A percentile compares a stretch with the other conserved stretches of the same genome.
Conservation (phyloP, 2,797 vertebrate species). For the Malurus leucopterus region DNA sequence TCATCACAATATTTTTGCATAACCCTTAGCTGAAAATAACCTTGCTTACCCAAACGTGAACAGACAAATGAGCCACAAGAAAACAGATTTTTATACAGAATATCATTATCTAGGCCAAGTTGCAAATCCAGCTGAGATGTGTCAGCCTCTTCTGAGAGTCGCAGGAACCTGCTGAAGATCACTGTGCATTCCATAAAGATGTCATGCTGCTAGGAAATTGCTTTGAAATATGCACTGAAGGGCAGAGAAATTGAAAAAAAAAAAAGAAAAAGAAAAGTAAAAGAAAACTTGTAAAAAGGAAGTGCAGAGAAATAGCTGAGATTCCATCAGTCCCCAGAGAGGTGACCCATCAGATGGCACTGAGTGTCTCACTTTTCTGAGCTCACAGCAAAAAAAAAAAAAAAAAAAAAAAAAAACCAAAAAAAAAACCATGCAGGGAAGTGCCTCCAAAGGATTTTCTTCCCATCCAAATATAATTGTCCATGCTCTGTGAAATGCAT, state of each 20-base stretch:
- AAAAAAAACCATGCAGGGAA: neutral
- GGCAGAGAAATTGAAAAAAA: neutral
- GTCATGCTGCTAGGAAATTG: constrained; percentile 2
- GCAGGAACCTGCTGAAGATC: constrained; percentile 7
- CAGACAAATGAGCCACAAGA: neutral
- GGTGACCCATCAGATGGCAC: neutral
- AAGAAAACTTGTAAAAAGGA: neutral
- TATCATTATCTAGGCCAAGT: neutral
- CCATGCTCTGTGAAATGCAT: neutral
- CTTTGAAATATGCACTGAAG: neutral
- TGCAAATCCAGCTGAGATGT: neutral
- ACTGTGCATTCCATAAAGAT: neutral
- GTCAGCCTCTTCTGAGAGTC: neutral
- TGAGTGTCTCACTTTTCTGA: fast-evolving
- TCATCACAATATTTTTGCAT: constrained; percentile 7
- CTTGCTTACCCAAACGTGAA: neutral
- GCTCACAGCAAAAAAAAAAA: neutral
- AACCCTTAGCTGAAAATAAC: neutral
- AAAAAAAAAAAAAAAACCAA: neutral
- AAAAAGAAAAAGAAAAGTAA: neutral
- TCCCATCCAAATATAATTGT: neutral
- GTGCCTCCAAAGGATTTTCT: neutral
- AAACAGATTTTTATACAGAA: neutral
- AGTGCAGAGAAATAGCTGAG: neutral
- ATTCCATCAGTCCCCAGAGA: neutral